A percentile compares a stretch with the other conserved stretches of the same genome.
phyloP scores from a whole-genome alignment of 2,113 vertebrate genomes.

The Dromas ardeola region DNA sequence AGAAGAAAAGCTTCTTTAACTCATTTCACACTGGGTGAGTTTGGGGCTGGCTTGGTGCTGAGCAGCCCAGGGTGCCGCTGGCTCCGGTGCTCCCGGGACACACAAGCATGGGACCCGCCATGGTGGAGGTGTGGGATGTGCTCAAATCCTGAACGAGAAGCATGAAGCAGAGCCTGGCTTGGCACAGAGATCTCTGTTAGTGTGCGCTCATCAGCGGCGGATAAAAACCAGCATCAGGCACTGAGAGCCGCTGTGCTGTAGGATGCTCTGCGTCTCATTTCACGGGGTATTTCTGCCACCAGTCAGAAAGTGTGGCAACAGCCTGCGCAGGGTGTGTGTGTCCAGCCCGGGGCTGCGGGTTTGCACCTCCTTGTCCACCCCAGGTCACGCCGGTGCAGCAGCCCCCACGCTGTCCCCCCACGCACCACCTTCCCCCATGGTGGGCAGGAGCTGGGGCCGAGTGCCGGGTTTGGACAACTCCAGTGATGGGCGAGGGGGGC shows the following conservation, averaged over 20 bases:
- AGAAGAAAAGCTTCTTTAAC: background rate
- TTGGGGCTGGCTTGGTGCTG: background rate
- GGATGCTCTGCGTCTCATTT: background rate
- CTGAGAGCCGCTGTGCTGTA: background rate
- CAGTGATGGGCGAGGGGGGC: too few relatives aligned
- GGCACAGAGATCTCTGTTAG: background rate
- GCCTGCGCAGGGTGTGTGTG: fast-evolving
- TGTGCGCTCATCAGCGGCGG: fast-evolving
- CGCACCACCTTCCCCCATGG: background rate
- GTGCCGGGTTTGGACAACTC: background rate
- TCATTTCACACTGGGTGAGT: fast-evolving
- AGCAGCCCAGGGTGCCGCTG: background rate
- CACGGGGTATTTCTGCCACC: background rate
- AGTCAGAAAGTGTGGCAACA: too few relatives aligned
- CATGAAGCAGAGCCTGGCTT: background rate
- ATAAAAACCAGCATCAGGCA: background rate
- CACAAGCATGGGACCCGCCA: fast-evolving
- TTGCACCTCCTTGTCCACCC: background rate
- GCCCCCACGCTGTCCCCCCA: background rate
- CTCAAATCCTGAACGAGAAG: background rate
- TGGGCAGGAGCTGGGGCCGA: background rate
- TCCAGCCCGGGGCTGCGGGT: background rate
- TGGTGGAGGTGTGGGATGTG: background rate
- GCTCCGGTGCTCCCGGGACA: background rate
- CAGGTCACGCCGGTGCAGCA: background rate